These are phyloP conservation scores for Peromyscus eremicus DNA, from an alignment of 2,797 vertebrate genomes.

Conservation along the genomic window DNA sequence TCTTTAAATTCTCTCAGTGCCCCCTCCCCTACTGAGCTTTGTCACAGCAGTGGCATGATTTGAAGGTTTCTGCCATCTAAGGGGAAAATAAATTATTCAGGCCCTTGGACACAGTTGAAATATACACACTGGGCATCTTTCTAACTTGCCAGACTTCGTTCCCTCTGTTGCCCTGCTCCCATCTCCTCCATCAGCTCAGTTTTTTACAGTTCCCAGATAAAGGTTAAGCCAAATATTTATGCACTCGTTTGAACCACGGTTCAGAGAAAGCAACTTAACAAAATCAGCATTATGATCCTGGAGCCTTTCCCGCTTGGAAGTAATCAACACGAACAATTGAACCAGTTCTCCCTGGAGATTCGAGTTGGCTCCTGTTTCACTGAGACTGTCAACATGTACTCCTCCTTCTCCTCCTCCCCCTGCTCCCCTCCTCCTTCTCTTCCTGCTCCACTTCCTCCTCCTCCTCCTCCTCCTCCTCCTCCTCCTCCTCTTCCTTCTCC, in stretches of 20 bases:
- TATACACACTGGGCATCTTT: slow-evolving; percentile 21
- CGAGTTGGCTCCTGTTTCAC: slow-evolving; percentile 71
- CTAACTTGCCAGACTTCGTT: slow-evolving; percentile 78
- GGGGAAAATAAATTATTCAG: slow-evolving; percentile 84
- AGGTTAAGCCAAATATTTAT: slow-evolving; percentile 83
- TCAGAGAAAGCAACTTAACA: slow-evolving; percentile 78
- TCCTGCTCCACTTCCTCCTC: no score
- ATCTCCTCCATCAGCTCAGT: slow-evolving; percentile 73
- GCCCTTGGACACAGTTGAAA: slow-evolving; percentile 70
- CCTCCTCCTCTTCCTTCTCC: background rate
- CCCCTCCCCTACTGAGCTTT: slow-evolving; percentile 63
- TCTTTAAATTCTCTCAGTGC: slow-evolving; percentile 69
- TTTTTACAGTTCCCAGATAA: slow-evolving; percentile 77
- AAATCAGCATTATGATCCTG: slow-evolving; percentile 78
- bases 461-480: background rate
- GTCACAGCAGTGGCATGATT: slow-evolving; percentile 52
- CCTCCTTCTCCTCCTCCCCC: background rate
- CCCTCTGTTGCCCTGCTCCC: slow-evolving; percentile 36
- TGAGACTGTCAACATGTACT: slow-evolving; percentile 57
- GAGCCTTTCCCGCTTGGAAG: slow-evolving; percentile 75
- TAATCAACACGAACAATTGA: slow-evolving; percentile 79
- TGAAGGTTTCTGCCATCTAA: slow-evolving; percentile 71
- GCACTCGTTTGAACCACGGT: slow-evolving; percentile 77
- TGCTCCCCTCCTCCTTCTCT: background rate
- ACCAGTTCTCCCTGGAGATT: slow-evolving; percentile 79